Evolutionary conservation across 2,797 vertebrate species (phyloP).

Genomic region (Ctenochaetus hawaiiensis): DNA sequence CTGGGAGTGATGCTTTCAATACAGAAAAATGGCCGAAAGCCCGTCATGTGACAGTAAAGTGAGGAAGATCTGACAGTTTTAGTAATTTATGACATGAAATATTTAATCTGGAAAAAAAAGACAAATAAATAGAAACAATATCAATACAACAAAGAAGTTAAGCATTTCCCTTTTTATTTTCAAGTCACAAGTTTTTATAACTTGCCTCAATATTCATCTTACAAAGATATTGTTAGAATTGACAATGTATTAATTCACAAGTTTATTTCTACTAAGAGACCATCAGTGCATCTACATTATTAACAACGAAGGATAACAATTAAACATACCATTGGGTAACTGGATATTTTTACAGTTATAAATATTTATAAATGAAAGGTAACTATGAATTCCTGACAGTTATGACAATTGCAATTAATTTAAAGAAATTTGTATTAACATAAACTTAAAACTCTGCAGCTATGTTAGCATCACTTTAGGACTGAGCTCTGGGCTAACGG

Average conservation of each 20-base stretch:
- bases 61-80: not conserved
- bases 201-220: not conserved
- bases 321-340: not conserved
- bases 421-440: not conserved
- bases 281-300: not conserved
- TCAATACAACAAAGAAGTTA: conserved; percentile 9
- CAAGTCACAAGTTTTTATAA: not conserved
- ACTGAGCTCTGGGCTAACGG: too few species aligned
- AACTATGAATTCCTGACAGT: not conserved
- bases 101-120: not conserved
- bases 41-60: not conserved
- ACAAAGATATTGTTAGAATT: conserved; percentile 6
- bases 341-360: not conserved
- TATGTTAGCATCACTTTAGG: not conserved
- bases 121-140: conserved; percentile 1
- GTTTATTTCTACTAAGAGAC: not conserved
- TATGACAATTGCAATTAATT: not conserved
- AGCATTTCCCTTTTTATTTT: conserved; percentile 29
- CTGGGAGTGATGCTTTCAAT: conserved; percentile 13
- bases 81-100: not conserved
- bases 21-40: conserved; percentile 13
- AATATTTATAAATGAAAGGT: not conserved
- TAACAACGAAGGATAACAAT: not conserved
- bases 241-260: not conserved
- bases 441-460: too few species aligned